phyloP scores from a whole-genome alignment of 2,113 vertebrate genomes.

The Sphyrna mokarran region DNA sequence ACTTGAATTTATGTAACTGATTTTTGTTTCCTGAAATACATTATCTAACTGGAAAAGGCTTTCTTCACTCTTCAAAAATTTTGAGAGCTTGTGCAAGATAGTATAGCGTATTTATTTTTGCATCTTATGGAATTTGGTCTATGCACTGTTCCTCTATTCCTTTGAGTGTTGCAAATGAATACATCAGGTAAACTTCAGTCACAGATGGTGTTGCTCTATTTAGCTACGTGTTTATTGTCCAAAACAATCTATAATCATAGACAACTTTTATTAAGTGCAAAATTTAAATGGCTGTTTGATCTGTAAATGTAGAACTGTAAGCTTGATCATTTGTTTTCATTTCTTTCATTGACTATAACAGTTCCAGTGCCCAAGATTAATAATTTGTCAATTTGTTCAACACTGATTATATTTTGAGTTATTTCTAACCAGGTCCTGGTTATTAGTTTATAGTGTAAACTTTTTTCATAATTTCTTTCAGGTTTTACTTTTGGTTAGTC shows the following conservation, averaged over 20 bases:
- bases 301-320: neutral
- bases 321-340: neutral
- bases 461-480: neutral
- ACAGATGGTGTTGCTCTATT: neutral
- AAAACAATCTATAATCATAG: neutral
- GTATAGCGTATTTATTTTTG: neutral
- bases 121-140: neutral
- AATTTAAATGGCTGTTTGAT: neutral
- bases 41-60: neutral
- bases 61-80: neutral
- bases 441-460: neutral
- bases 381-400: neutral
- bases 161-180: neutral
- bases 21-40: neutral
- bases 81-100: neutral
- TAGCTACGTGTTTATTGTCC: neutral
- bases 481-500: neutral
- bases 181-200: neutral
- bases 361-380: neutral
- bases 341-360: neutral
- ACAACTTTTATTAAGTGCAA: neutral
- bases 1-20: neutral
- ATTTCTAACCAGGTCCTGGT: neutral
- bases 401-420: neutral
- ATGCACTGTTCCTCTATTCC: neutral